Percentiles rank a stretch among this genome's conserved stretches.
phyloP scores from a whole-genome alignment of 2,888 invertebrate genomes.

The Creontiades dilutus region DNA sequence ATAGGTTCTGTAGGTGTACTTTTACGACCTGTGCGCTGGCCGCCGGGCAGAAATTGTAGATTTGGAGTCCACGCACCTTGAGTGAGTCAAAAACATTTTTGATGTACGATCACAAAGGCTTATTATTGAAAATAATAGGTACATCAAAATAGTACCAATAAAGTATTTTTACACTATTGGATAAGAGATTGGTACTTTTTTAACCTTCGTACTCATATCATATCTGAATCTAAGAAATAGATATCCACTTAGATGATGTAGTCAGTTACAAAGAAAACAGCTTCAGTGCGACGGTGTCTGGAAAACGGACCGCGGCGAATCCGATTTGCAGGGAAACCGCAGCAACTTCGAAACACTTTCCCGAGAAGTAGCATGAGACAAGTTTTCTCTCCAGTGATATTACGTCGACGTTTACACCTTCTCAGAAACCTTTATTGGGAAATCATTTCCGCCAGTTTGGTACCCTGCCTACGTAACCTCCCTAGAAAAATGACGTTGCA shows the following conservation, averaged over 20 bases:
- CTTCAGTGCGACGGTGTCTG: neutral
- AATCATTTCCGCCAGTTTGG: neutral
- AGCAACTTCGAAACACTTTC: conserved; percentile 26
- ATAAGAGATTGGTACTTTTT: too few species aligned
- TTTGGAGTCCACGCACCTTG: too few species aligned
- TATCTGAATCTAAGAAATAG: too few species aligned
- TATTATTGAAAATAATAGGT: too few species aligned
- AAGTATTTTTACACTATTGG: too few species aligned
- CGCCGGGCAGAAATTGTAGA: too few species aligned
- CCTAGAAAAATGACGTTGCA: neutral
- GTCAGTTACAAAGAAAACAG: conserved; percentile 6
- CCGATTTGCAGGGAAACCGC: conserved; percentile 56
- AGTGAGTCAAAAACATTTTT: too few species aligned
- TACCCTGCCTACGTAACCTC: neutral
- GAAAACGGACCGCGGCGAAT: conserved; percentile 56
- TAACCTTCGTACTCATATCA: too few species aligned
- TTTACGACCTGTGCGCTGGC: too few species aligned
- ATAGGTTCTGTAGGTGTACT: too few species aligned
- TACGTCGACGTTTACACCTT: neutral
- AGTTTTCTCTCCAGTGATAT: neutral
- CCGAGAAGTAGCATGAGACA: neutral
- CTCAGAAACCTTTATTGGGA: neutral
- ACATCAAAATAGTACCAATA: too few species aligned
- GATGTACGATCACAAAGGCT: too few species aligned
- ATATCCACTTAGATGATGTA: neutral